Evolutionary conservation across 2,113 vertebrate species (phyloP), one percentile per base, ranked within the genome.

Genomic region (Chelonoidis abingdonii): DNA sequence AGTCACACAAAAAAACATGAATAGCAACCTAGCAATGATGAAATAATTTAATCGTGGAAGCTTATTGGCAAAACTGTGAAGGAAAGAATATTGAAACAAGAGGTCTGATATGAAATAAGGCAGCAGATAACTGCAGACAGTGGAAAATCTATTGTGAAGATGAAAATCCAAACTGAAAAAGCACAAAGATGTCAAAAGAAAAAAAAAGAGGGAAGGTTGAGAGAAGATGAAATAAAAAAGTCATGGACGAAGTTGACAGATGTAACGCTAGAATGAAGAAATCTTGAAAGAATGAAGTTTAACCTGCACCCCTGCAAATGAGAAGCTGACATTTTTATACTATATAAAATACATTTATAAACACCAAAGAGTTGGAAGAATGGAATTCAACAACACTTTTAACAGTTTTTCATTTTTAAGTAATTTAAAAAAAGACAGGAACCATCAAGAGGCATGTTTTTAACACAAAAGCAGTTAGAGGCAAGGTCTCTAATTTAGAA

Each of bases 301-400:
- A 85, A 89, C 85, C 5, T 8, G 38, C 25, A 6, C 16, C 87
- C 47, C 13, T 2, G 41, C 47, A 94, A 94, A 89, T 1, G 80
- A 84, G 21, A 11, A 87, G 69, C n/a, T 14, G 10, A 17, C 27
- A 72, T 78, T 92, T 92, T 76, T 54, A 86, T 87, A 79, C 10
- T 8, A 2, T 4, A 80, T 12, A 56, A 44, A 80, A 62, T 38
- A 81, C 91, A 84, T 8, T 47, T 0, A 50, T 50, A 83, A 83
- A 56, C 49, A 2, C 65, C 54, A 93, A 80, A 56, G 53, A 83
- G n/a, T 0, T 44, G 47, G 0, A 29, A 0, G 0, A 41, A 52
- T 52, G 31, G 14, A 65, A 65, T 41, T 38, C 22, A 57, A 57
- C 56, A 57, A 27, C 56, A 57, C 27, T 57, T 57, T 57, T 27